Base-by-base conservation (phyloP, 2,113 vertebrate genomes). In the Cervus canadensis region DNA sequence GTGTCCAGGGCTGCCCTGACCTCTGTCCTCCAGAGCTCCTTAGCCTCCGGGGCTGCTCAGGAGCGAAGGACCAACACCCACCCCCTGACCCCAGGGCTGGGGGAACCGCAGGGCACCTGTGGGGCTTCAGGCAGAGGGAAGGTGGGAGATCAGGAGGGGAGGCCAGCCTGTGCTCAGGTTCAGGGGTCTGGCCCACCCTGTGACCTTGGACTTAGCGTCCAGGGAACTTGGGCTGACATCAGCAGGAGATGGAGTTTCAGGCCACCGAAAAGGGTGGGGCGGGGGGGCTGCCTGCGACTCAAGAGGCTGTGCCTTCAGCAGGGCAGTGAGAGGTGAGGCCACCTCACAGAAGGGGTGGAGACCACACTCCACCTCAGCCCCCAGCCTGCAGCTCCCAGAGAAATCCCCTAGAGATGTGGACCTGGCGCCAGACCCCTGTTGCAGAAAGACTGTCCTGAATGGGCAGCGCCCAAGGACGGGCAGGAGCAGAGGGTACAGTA, bases 331-430 rank as follows among this genome's bases (percentile, higher is more conserved):
- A 3, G 4, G 16, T 25, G 36, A 43, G 21, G 8, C 36, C 36
- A 16, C 7, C 74, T 21, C 13, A 23, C 30, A 25, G 78, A 36
- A 12, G 19, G 21, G 33, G 2, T 3, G 7, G 43, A n/a, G 52
- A 57, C n/a, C 0, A 33, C 6, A 23, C 30, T 4, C n/a, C 7
- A 12, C 21, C 6, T 30, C 14, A 12, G 6, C 5, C 21, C 26
- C 40, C 28, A 2, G 6, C 67, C 57, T 21, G 0, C 30, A 60
- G 54, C 30, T 67, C 59, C 81, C 40, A 28, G 40, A 48, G 30
- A 56, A 9, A 21, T 12, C 28, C 62, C 8, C 48, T 23, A 7
- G 48, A 7, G 21, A 4, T 4, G 0, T 28, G 13, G 33, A 30
- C 21, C 36, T 16, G 48, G 15, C 6, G 23, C 13, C 36, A 64